phyloP scores from a whole-genome alignment of 2,113 vertebrate genomes.

The Chloropsis hardwickii region DNA sequence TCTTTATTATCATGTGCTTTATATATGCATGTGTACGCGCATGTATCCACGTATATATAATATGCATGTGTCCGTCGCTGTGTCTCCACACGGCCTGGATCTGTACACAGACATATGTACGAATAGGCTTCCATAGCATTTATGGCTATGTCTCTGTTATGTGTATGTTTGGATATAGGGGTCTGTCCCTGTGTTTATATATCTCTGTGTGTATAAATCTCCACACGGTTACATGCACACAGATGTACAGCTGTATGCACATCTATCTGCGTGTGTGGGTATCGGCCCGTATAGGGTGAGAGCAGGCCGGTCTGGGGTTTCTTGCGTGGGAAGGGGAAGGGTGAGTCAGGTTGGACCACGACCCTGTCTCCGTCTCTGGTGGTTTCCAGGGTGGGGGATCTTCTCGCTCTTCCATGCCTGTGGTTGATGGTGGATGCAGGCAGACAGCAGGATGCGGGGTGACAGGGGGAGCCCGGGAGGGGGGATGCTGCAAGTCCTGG shows the following conservation, averaged over 20 bases:
- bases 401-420: neutral
- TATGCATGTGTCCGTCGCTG: rapidly evolving
- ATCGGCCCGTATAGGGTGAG: neutral
- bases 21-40: neutral
- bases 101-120: rapidly evolving
- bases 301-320: neutral
- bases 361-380: neutral
- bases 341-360: neutral
- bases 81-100: too few relatives aligned
- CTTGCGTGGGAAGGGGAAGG: neutral
- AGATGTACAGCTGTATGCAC: neutral
- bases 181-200: neutral
- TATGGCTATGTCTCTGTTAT: rapidly evolving
- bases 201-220: neutral
- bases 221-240: rapidly evolving
- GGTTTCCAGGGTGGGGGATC: neutral
- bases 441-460: neutral
- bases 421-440: neutral
- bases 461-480: neutral
- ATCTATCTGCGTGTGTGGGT: rapidly evolving
- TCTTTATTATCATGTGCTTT: neutral
- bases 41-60: neutral
- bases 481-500: neutral
- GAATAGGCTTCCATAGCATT: neutral
- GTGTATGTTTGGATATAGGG: neutral